Evolutionary conservation across 2,888 invertebrate genomes (phyloP).

Genomic region (Yponomeuta plumbellus): DNA sequence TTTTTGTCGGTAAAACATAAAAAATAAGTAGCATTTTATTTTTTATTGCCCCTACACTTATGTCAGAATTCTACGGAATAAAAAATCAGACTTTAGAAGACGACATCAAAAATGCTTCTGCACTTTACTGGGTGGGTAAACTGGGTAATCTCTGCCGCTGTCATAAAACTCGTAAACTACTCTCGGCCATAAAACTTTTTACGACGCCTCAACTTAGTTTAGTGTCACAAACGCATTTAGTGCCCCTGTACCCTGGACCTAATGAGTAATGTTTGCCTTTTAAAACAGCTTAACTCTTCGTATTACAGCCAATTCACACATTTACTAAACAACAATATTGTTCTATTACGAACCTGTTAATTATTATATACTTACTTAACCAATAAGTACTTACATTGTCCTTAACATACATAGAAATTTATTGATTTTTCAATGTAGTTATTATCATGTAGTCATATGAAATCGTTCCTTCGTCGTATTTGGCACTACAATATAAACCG

Average conservation of each 20-base stretch:
- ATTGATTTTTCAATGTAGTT: too few species aligned
- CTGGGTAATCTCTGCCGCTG: slow-evolving; percentile 35
- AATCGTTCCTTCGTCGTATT: background rate
- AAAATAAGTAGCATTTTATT: too few species aligned
- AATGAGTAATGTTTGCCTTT: background rate
- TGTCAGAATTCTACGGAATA: too few species aligned
- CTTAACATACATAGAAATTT: background rate
- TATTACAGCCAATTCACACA: background rate
- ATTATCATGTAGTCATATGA: too few species aligned
- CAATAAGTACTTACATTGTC: background rate
- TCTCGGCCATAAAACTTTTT: slow-evolving; percentile 34
- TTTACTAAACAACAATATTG: background rate
- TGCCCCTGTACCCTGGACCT: background rate
- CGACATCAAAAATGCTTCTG: background rate
- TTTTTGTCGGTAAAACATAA: too few species aligned
- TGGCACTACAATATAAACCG: background rate
- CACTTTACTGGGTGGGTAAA: slow-evolving; percentile 27
- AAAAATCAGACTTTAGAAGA: too few species aligned
- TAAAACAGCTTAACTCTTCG: background rate
- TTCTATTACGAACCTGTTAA: background rate
- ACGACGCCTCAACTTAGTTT: slow-evolving; percentile 29
- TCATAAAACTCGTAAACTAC: slow-evolving; percentile 36
- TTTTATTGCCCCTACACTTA: too few species aligned
- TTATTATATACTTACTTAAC: background rate
- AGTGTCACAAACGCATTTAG: slow-evolving; percentile 25